These are phyloP conservation scores for Piezodorus guildinii DNA, from an alignment of 1,140 invertebrate genomes.

Conservation along the genomic window DNA sequence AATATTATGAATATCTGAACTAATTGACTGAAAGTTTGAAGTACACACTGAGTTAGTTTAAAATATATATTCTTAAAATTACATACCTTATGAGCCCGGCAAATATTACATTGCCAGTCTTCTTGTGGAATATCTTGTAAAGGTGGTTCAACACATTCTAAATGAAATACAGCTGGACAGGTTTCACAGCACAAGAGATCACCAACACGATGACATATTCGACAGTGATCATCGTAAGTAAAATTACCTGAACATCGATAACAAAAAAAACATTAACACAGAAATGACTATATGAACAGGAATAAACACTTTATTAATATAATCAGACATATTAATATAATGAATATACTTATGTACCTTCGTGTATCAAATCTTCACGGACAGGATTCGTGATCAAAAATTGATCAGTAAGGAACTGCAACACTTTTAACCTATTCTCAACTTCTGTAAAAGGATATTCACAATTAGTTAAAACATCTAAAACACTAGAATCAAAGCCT, in stretches of 20 bases:
- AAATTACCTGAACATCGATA: constrained; percentile 55
- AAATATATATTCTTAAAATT: neutral
- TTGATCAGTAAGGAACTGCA: constrained; percentile 85
- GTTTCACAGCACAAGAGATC: constrained; percentile 94
- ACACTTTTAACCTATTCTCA: constrained; percentile 69
- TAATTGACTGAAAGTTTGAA: neutral
- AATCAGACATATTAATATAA: neutral
- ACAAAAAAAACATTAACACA: neutral
- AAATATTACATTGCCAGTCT: constrained; percentile 92
- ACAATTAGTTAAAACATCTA: constrained; percentile 51
- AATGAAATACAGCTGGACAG: constrained; percentile 91
- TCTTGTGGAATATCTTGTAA: constrained; percentile 84
- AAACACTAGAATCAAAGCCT: constrained; percentile 58
- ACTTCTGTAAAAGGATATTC: constrained; percentile 84
- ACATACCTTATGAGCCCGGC: constrained; percentile 73
- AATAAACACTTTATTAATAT: neutral
- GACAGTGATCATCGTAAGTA: constrained; percentile 90
- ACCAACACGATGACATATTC: constrained; percentile 87
- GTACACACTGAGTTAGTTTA: too few relatives aligned
- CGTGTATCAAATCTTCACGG: constrained; percentile 82
- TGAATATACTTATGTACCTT: constrained; percentile 49
- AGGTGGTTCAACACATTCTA: constrained; percentile 90
- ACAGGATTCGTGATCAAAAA: constrained; percentile 89
- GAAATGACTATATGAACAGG: neutral
- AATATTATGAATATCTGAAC: too few relatives aligned